A percentile compares a stretch with the other conserved stretches of the same genome.
These are phyloP conservation scores for Brachyalestes nurse DNA, from an alignment of 2,797 vertebrate species.

Conservation along the genomic window DNA sequence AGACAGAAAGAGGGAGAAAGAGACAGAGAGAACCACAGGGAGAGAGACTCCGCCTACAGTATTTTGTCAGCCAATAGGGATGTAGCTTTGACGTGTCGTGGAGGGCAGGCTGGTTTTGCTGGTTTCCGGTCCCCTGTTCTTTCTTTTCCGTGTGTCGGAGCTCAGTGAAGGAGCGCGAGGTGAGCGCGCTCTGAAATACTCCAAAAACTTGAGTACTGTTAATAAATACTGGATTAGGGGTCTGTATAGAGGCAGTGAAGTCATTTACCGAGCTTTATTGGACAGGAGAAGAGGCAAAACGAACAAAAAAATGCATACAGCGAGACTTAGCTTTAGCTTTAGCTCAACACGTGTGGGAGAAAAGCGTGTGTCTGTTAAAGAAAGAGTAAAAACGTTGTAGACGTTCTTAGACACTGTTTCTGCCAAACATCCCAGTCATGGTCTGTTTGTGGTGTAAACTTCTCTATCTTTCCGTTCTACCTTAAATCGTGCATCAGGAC, in stretches of 20 bases:
- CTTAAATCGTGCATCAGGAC: neutral
- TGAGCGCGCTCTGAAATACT: neutral
- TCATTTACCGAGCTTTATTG: neutral
- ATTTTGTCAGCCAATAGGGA: neutral
- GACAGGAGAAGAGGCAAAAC: neutral
- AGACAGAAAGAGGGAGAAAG: neutral
- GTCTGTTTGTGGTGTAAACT: neutral
- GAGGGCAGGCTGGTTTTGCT: neutral
- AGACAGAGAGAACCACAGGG: neutral
- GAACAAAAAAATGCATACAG: neutral
- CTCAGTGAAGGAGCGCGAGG: neutral
- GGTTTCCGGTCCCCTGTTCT: neutral
- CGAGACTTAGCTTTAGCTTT: neutral
- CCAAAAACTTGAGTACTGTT: neutral
- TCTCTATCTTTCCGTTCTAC: neutral
- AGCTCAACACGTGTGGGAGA: neutral
- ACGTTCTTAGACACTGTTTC: too few relatives aligned
- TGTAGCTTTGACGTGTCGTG: neutral
- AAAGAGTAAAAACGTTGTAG: too few relatives aligned
- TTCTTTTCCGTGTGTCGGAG: conserved; percentile 5
- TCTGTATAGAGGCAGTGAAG: neutral
- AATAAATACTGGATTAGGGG: neutral
- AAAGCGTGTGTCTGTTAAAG: neutral
- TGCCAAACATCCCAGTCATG: neutral
- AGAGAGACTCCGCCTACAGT: neutral